phyloP scores from a whole-genome alignment of 2,888 invertebrate genomes.

The Spodoptera littoralis region DNA sequence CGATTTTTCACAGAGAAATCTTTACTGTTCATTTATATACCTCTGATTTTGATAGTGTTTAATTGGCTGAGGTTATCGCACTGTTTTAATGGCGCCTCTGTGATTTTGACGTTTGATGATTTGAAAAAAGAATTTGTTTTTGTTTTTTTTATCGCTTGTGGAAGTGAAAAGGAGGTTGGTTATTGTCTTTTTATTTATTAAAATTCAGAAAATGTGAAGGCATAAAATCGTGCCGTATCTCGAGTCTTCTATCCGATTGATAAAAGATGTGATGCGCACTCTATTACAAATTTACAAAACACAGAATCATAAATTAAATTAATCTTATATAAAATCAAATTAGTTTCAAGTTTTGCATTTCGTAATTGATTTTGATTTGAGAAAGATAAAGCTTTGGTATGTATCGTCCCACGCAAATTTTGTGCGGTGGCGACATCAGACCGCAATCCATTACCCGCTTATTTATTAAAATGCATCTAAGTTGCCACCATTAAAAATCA shows the following conservation, averaged over 20 bases:
- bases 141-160: background rate
- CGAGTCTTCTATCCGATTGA: no score
- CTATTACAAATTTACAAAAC: no score
- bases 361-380: slow-evolving; percentile 15
- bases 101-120: slow-evolving; percentile 11
- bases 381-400: slow-evolving; percentile 28
- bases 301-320: background rate
- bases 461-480: slow-evolving; percentile 17
- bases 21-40: slow-evolving; percentile 55
- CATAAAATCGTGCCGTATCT: no score
- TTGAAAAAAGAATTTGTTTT: background rate
- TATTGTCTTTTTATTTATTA: no score
- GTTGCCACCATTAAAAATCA: slow-evolving; percentile 15
- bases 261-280: no score
- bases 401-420: slow-evolving; percentile 40
- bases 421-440: slow-evolving; percentile 29
- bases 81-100: slow-evolving; percentile 33
- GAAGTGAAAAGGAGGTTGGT: no score
- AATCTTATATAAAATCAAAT: slow-evolving; percentile 17
- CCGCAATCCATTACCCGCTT: slow-evolving; percentile 24
- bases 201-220: no score
- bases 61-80: slow-evolving; percentile 53
- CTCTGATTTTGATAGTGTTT: slow-evolving; percentile 56
- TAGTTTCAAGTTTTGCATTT: slow-evolving; percentile 4
- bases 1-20: slow-evolving; percentile 67